Percentiles rank a stretch among this genome's conserved stretches.
phyloP scores from a whole-genome alignment of 2,888 invertebrate genomes.

The Ashinkailepas kermadecensis region DNA sequence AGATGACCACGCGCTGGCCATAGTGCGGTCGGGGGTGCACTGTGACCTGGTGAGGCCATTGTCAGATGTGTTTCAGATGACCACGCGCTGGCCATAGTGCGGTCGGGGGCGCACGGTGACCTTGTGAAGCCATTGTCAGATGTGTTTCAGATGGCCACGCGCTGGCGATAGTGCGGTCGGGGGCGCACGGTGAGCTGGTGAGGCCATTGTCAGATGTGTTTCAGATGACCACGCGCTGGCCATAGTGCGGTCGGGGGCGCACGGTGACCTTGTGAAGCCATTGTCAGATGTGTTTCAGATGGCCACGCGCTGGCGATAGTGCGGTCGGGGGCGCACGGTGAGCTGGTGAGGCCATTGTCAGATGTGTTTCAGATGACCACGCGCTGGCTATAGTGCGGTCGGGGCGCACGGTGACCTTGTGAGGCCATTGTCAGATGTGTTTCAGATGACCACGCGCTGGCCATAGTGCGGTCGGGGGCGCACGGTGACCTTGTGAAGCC shows the following conservation, averaged over 20 bases:
- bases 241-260: neutral
- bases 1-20: conserved; percentile 9
- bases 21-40: neutral
- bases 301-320: conserved; percentile 8
- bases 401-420: neutral
- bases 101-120: neutral
- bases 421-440: neutral
- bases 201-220: neutral
- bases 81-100: conserved; percentile 8
- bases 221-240: conserved; percentile 9
- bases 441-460: conserved; percentile 9
- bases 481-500: conserved; percentile 1
- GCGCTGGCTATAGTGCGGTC: neutral
- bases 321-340: neutral
- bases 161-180: neutral
- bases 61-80: neutral
- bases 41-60: conserved; percentile 1
- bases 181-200: neutral
- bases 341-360: neutral
- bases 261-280: conserved; percentile 1
- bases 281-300: neutral
- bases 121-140: neutral
- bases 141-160: neutral
- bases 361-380: neutral
- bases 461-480: neutral